Percentiles rank a stretch among this genome's conserved stretches.
Conservation (phyloP, 2,113 vertebrate species). For the Holacanthus passer region DNA sequence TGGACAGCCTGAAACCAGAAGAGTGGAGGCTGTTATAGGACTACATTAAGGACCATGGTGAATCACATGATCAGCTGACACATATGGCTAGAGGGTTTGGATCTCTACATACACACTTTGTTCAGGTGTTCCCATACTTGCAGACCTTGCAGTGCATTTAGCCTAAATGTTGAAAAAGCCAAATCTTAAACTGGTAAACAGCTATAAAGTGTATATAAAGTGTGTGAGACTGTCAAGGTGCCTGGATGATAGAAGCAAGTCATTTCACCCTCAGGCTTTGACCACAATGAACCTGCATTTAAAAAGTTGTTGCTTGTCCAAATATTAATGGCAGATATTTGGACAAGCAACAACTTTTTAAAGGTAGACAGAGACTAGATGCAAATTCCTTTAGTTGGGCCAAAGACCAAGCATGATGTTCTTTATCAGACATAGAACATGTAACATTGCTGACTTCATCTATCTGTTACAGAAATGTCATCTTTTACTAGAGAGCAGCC, state of each 20-base stretch:
- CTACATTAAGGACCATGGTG: too few species aligned
- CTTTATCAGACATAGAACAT: not conserved
- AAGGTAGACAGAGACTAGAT: not conserved
- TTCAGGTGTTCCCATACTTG: too few species aligned
- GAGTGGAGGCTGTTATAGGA: too few species aligned
- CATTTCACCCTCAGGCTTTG: not conserved
- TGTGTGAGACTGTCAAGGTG: not conserved
- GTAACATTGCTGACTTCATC: not conserved
- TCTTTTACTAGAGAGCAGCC: too few species aligned
- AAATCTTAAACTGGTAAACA: too few species aligned
- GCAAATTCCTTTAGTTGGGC: not conserved
- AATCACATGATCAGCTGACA: too few species aligned
- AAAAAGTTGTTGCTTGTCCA: not conserved
- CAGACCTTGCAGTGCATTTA: too few species aligned
- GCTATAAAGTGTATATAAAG: too few species aligned
- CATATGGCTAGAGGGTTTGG: too few species aligned
- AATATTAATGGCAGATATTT: not conserved
- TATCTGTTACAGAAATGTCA: not conserved
- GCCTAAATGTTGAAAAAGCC: too few species aligned
- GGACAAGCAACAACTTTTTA: not conserved
- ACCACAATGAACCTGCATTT: not conserved
- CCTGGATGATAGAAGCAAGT: not conserved
- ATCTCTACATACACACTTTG: too few species aligned
- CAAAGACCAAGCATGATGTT: not conserved
- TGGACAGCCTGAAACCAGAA: too few species aligned